Conservation (phyloP, 2,888 invertebrate species). For the Torymus texanus region DNA sequence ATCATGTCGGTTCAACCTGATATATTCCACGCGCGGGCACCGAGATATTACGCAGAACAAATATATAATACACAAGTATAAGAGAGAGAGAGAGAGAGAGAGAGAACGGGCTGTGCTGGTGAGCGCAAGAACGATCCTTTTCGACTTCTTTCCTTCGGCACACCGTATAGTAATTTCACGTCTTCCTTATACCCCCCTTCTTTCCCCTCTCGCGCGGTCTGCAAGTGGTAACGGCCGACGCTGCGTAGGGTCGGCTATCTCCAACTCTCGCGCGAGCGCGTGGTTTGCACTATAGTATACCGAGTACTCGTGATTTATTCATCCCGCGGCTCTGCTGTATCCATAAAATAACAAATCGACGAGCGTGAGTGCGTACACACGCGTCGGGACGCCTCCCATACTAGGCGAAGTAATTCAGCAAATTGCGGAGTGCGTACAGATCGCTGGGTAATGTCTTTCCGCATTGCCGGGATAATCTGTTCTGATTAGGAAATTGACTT, state of each 20-base stretch:
- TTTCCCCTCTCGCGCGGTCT: background rate
- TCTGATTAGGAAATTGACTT: background rate
- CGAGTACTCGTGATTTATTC: slow-evolving; percentile 66
- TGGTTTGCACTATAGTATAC: slow-evolving; percentile 42
- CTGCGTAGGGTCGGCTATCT: background rate
- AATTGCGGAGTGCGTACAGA: background rate
- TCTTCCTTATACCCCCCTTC: background rate
- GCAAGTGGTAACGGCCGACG: background rate
- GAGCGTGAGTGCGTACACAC: slow-evolving; percentile 23
- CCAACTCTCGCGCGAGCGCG: background rate
- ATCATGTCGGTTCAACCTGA: slow-evolving; percentile 6
- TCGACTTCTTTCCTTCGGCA: background rate
- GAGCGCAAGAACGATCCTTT: too few relatives aligned
- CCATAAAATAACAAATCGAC: slow-evolving; percentile 61
- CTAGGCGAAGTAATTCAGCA: background rate
- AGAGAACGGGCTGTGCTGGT: background rate
- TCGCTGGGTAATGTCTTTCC: background rate
- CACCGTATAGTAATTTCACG: slow-evolving; percentile 24
- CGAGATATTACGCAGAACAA: slow-evolving; percentile 29
- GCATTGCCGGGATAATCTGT: slow-evolving; percentile 7
- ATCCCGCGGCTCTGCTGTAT: slow-evolving; percentile 61
- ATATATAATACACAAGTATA: background rate
- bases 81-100: background rate
- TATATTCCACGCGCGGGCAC: slow-evolving; percentile 29
- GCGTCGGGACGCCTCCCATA: background rate